Evolutionary conservation across 2,888 invertebrate species (phyloP), one percentile per base, ranked within the genome.

Genomic region (Taenaris catops): DNA sequence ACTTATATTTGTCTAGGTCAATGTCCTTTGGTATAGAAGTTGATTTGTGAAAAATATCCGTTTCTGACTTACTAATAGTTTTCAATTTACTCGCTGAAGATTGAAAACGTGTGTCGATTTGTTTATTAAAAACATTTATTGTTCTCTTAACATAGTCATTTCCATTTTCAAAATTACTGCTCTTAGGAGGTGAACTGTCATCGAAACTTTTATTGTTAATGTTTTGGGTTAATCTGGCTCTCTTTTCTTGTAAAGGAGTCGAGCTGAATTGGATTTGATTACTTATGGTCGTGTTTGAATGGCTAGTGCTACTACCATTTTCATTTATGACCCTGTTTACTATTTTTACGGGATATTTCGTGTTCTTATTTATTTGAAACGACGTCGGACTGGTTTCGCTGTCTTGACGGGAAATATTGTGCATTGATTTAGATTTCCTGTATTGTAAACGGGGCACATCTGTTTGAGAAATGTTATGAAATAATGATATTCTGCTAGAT

Each of bases 1-100:
- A 86, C 46, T 78, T 81, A 44, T 83, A 65, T 60, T 74, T 80
- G 27, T 81, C 75, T 25, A 80, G 56, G 34, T 68, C 63, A 26
- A 70, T 66, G 14, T 70, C 63, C 18, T 48, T 44, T 6, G 51
- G 27, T 34, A 58, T 58, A 29, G 44, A 53, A 31, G 62, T 47
- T n/a, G 59, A 45, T 63, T 79, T 86, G 35, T 61, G 83, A 32
- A 84, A 86, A 49, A 86, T 78, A 37, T 86, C 86, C 83, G 79
- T 81, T 63, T 86, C 86, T 9, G 86, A 86, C 55, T 73, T 84
- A 45, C 86, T 86, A n/a, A 76, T 68, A 5, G 72, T 73, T 51
- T 66, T 76, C 2, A 65, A 58, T n/a, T 55, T 55, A 19, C 33
- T 46, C 11, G 48, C 50, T 33, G 51, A 54, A 14, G 52, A 51